Conservation (phyloP, 2,113 vertebrate genomes). For the Steatornis caripensis region DNA sequence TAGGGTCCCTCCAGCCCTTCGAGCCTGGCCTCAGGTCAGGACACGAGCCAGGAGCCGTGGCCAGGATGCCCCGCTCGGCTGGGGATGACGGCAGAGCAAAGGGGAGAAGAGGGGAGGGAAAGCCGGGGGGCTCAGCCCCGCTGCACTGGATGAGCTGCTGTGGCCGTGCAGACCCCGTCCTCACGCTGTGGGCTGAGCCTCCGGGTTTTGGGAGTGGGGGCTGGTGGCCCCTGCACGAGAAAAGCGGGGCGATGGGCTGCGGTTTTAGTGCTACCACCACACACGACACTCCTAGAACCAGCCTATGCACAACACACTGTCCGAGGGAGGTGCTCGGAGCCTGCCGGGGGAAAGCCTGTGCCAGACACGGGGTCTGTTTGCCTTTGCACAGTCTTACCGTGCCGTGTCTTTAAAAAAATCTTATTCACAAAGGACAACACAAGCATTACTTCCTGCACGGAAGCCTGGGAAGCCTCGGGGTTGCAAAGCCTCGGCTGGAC, state of each 20-base stretch:
- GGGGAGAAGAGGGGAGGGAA: background rate
- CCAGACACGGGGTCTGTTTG: background rate
- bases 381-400: background rate
- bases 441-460: background rate
- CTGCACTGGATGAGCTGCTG: accelerated
- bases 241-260: background rate
- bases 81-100: background rate
- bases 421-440: background rate
- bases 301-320: background rate
- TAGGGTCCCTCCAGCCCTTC: background rate
- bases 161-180: background rate
- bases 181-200: accelerated
- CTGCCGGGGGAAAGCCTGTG: background rate
- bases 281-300: background rate
- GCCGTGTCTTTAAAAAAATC: background rate
- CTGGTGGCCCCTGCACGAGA: accelerated
- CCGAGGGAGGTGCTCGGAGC: background rate
- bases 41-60: background rate
- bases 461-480: background rate
- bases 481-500: background rate
- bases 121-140: background rate
- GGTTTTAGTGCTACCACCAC: background rate
- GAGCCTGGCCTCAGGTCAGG: background rate
- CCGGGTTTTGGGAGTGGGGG: too few species aligned
- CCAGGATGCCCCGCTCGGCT: background rate